Base-by-base conservation (phyloP, 2,888 invertebrate genomes). In the Eretmocerus hayati region DNA sequence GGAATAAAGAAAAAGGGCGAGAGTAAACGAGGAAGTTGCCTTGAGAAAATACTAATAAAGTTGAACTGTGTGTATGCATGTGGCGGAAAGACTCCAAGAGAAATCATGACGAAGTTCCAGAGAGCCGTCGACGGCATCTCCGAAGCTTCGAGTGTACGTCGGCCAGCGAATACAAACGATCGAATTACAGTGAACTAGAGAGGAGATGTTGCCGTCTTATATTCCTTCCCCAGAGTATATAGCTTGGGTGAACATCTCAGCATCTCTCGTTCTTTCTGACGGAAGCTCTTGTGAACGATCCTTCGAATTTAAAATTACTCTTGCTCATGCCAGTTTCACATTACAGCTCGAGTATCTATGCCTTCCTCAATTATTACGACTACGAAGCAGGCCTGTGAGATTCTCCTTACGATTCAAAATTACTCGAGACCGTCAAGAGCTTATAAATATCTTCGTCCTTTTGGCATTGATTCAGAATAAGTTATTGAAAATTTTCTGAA, bases 161-260 rank as follows among this genome's bases (percentile, higher is more conserved):
- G 58, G 55, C 56, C 56, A 50, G 55, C 58, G 66, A 66, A 66
- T 66, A 66, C 65, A 62, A 66, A 66, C 58, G 62, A 65, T 61
- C 64, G 60, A 59, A 66, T 66, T 66, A 66, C 53, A 32, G 33
- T 4, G 19, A 20, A 19, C n/a, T 3, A 16, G 16, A 13, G 37
- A 8, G 8, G 8, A 5, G 41, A 19, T 8, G 36, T 18, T 19
- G 9, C 26, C n/a, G 26, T 26, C 35, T 37, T 48, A 39, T 48
- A 33, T 43, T 30, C 38, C 37, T 30, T 9, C 16, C 42, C 43
- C 42, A 26, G 48, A 50, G 33, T 45, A 48, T 42, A 37, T 35
- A 45, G 44, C n/a, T n/a, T n/a, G n/a, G n/a, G n/a, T n/a, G n/a
- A n/a, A n/a, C n/a, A n/a, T 30, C 39, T 47, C 13, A 45, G 30